Conservation (phyloP, 2,797 vertebrate species). For the Phrynocephalus guinanensis region DNA sequence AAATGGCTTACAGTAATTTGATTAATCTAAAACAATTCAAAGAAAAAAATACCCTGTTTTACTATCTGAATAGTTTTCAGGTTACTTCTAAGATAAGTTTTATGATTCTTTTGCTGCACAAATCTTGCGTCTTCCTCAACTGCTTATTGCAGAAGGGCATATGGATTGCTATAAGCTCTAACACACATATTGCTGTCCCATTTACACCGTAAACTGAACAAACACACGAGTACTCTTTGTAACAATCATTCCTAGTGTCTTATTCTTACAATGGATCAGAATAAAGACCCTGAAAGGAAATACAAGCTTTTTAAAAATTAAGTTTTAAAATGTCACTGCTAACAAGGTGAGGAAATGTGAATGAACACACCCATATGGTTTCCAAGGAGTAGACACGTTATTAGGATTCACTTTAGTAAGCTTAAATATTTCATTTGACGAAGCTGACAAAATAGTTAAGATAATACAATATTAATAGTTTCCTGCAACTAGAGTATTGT, state of each 20-base stretch:
- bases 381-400: neutral
- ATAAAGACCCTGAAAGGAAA: neutral
- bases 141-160: neutral
- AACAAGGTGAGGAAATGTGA: neutral
- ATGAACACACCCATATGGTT: neutral
- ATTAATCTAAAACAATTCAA: constrained; percentile 55
- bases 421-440: neutral
- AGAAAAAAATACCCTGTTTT: constrained; percentile 29
- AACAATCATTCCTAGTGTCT: neutral
- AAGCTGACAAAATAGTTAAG: neutral
- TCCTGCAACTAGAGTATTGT: neutral
- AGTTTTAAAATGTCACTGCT: neutral
- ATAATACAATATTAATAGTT: neutral
- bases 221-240: neutral
- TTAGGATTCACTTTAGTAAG: neutral
- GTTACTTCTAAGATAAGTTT: neutral
- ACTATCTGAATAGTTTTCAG: neutral
- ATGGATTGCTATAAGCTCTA: neutral
- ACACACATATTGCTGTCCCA: neutral
- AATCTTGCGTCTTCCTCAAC: neutral
- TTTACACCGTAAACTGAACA: neutral
- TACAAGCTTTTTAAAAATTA: too few relatives aligned
- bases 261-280: neutral
- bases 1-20: constrained; percentile 58
- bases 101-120: neutral